Conservation (phyloP, 2,113 vertebrate species). For the Bothrops jararaca region DNA sequence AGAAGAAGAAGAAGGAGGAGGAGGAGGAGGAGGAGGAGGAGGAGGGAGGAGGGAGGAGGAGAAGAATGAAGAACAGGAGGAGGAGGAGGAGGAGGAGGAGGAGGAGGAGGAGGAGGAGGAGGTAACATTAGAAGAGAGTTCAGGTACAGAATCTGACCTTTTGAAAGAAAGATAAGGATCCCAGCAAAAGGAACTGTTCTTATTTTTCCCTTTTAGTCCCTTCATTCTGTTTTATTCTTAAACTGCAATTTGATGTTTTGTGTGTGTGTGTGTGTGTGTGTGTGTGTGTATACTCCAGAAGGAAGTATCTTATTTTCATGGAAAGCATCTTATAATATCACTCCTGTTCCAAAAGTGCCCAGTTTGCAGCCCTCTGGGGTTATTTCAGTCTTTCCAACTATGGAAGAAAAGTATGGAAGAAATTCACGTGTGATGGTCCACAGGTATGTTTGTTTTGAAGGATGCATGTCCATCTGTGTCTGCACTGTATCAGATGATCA, state of each 20-base stretch:
- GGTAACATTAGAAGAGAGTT: background rate
- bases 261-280: background rate
- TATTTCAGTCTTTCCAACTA: conserved; percentile 23
- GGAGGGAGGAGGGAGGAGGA: too few species aligned
- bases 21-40: too few species aligned
- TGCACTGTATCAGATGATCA: conserved; percentile 49
- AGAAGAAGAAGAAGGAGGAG: too few species aligned
- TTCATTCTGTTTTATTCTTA: background rate
- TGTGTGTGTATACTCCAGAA: background rate
- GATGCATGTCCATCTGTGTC: conserved; percentile 47
- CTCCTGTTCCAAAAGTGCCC: conserved; percentile 32
- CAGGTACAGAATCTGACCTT: background rate
- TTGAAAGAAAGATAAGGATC: background rate
- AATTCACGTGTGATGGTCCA: conserved; percentile 54
- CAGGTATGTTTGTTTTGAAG: conserved; percentile 63
- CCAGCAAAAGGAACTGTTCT: background rate
- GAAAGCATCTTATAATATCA: background rate
- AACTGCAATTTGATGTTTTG: conserved; percentile 7
- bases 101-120: too few species aligned
- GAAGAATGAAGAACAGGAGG: too few species aligned
- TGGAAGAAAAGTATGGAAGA: conserved; percentile 45
- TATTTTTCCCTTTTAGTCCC: background rate
- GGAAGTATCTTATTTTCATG: background rate
- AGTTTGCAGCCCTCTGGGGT: conserved; percentile 27
- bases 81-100: too few species aligned